These are phyloP conservation scores for Drosophila lacteicornis DNA, from an alignment of 1,140 invertebrate species.

Conservation along the genomic window DNA sequence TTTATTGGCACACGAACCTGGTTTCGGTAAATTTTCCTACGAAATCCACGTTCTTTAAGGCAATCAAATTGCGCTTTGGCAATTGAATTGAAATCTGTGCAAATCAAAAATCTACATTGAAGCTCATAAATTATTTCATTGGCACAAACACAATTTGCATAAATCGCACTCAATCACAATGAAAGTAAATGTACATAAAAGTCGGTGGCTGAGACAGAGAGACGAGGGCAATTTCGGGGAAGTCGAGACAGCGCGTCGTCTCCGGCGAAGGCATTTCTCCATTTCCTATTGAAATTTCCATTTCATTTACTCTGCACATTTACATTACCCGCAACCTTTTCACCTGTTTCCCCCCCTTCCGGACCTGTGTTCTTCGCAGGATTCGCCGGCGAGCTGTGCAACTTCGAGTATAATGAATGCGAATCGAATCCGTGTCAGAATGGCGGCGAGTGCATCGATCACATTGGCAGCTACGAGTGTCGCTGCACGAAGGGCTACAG, in stretches of 20 bases:
- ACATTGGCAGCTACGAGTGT: constrained; percentile 91
- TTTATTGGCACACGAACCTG: background rate
- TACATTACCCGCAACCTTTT: constrained; percentile 57
- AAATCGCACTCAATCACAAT: constrained; percentile 73
- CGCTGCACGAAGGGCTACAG: constrained; percentile 92
- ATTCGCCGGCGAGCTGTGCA: constrained; percentile 91
- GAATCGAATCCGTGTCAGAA: constrained; percentile 94
- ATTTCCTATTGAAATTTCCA: constrained; percentile 70
- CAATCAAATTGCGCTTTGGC: constrained; percentile 30
- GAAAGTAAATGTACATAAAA: constrained; percentile 53
- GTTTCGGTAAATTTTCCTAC: constrained; percentile 5
- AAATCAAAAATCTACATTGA: constrained; percentile 58
- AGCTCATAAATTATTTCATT: constrained; percentile 77
- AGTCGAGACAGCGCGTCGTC: constrained; percentile 14
- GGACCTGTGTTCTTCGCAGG: constrained; percentile 80
- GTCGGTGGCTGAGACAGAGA: constrained; percentile 25
- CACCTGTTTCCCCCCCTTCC: background rate
- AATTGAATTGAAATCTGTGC: constrained; percentile 42
- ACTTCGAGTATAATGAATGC: constrained; percentile 94
- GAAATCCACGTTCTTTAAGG: constrained; percentile 26
- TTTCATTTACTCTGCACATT: constrained; percentile 81
- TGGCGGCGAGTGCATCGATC: constrained; percentile 92
- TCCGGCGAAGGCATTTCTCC: constrained; percentile 26
- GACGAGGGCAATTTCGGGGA: constrained; percentile 33
- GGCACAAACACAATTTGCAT: constrained; percentile 79